Conservation (phyloP, 2,113 vertebrate genomes). For the Leuciscus idus region DNA sequence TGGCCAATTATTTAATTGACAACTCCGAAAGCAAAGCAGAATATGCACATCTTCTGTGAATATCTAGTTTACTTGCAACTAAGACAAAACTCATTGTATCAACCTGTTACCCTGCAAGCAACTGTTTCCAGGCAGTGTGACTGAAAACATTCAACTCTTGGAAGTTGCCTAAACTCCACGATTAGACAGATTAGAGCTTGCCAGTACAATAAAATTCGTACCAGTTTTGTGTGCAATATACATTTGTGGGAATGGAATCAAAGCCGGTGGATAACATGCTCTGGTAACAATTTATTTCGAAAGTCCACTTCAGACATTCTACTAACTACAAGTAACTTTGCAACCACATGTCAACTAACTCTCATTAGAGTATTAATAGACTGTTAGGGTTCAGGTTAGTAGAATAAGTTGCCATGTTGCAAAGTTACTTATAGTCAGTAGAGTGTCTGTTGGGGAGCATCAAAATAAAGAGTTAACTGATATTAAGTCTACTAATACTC, state of each 20-base stretch:
- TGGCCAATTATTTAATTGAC: neutral
- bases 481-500: too few species aligned
- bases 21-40: neutral
- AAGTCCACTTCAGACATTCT: too few species aligned
- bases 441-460: too few species aligned
- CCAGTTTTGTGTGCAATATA: neutral
- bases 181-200: neutral
- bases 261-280: slow-evolving; percentile 9
- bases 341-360: too few species aligned
- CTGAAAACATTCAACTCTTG: neutral
- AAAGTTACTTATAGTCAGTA: too few species aligned
- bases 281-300: too few species aligned
- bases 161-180: neutral
- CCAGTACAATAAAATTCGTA: neutral
- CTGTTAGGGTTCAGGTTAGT: too few species aligned
- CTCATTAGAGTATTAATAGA: too few species aligned
- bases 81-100: neutral
- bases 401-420: too few species aligned
- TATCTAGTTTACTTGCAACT: neutral
- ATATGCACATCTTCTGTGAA: neutral
- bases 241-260: neutral
- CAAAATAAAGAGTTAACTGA: too few species aligned
- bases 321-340: too few species aligned
- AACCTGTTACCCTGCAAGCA: neutral
- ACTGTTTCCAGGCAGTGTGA: neutral